Conservation (phyloP, 23 tunicate genomes). For the Clavelina lepadiformis region DNA sequence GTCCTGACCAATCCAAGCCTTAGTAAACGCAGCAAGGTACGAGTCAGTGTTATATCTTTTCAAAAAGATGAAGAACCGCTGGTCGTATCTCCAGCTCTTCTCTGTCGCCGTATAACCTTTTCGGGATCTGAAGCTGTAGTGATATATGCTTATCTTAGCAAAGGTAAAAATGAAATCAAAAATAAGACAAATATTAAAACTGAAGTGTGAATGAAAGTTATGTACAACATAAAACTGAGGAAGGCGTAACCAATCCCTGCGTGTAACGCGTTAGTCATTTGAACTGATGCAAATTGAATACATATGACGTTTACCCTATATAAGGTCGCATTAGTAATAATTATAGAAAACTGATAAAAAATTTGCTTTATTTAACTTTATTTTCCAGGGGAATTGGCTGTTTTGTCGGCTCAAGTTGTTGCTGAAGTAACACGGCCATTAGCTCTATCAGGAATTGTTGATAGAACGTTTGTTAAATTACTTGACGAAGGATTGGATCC, state of each 20-base stretch:
- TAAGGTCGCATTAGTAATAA: too few relatives aligned
- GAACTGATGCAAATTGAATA: too few relatives aligned
- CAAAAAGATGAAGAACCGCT: conserved; percentile 63
- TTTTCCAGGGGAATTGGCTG: conserved; percentile 83
- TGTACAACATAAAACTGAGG: too few relatives aligned
- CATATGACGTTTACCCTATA: too few relatives aligned
- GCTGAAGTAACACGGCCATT: conserved; percentile 81
- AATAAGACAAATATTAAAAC: neutral
- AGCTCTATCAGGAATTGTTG: conserved; percentile 40
- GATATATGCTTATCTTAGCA: conserved; percentile 57
- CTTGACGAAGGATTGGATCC: conserved; percentile 76
- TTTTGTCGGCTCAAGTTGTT: conserved; percentile 61
- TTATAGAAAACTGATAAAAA: too few relatives aligned
- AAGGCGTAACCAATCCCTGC: too few relatives aligned
- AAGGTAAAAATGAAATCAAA: conserved; percentile 22
- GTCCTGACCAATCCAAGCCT: conserved; percentile 22
- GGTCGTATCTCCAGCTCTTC: conserved; percentile 76
- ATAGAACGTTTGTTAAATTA: conserved; percentile 30
- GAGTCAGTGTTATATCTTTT: conserved; percentile 53
- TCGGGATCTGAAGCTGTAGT: conserved; percentile 59
- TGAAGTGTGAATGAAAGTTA: too few relatives aligned
- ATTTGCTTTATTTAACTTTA: too few relatives aligned
- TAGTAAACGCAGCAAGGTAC: neutral
- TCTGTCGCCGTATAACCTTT: conserved; percentile 43
- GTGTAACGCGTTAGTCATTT: too few relatives aligned